These are phyloP conservation scores for Verasper variegatus DNA, from an alignment of 2,113 vertebrate species.

Conservation along the genomic window DNA sequence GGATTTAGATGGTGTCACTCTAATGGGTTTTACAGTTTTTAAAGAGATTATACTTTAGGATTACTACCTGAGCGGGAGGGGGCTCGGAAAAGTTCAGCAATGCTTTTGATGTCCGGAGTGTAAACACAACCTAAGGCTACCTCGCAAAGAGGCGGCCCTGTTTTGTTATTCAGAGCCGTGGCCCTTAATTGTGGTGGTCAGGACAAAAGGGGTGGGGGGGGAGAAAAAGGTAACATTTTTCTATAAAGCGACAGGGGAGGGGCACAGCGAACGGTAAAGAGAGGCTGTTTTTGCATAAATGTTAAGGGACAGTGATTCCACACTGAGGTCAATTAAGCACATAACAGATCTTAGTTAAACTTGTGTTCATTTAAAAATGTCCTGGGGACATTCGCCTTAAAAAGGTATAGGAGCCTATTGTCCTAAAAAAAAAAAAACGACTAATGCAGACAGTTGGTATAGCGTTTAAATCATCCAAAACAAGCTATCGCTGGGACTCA, in stretches of 20 bases:
- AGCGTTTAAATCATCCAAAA: slow-evolving; percentile 80
- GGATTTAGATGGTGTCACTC: slow-evolving; percentile 81
- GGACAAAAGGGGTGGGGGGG: slow-evolving; percentile 70
- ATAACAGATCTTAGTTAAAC: slow-evolving; percentile 28
- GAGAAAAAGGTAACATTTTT: slow-evolving; percentile 72
- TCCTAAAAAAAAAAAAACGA: slow-evolving; percentile 21
- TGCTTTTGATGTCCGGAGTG: slow-evolving; percentile 83
- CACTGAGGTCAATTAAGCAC: slow-evolving; percentile 29
- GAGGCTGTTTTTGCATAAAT: slow-evolving; percentile 68
- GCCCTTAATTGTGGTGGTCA: slow-evolving; percentile 79
- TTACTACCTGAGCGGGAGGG: slow-evolving; percentile 83
- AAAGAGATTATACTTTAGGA: slow-evolving; percentile 83
- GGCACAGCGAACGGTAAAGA: slow-evolving; percentile 53
- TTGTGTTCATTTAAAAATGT: not conserved
- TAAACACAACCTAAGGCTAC: slow-evolving; percentile 84
- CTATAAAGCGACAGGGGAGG: slow-evolving; percentile 59
- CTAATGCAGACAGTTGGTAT: slow-evolving; percentile 31
- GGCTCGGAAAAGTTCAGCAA: slow-evolving; percentile 81
- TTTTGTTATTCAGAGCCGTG: slow-evolving; percentile 83
- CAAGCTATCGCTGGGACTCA: slow-evolving; percentile 75
- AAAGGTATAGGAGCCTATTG: not conserved
- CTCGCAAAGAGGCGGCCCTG: slow-evolving; percentile 70
- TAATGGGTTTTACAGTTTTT: slow-evolving; percentile 85
- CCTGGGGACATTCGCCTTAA: not conserved
- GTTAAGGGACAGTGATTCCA: slow-evolving; percentile 47